These are phyloP conservation scores for Lerema accius DNA, from an alignment of 1,140 invertebrate genomes.

Conservation along the genomic window DNA sequence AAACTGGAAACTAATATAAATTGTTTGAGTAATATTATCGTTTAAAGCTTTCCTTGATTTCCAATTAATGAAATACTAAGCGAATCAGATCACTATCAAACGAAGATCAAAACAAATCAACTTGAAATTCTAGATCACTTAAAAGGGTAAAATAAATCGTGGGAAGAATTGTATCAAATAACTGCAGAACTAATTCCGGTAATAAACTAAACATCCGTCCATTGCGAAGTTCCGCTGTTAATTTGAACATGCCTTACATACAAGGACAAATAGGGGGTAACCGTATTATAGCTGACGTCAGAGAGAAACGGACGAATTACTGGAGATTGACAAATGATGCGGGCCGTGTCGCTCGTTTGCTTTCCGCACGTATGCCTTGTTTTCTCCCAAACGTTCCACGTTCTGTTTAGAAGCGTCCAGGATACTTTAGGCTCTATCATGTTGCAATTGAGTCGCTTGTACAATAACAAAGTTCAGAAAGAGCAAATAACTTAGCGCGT, in stretches of 20 bases:
- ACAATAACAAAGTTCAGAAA: neutral
- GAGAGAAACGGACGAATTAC: constrained; percentile 32
- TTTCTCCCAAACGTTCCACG: neutral
- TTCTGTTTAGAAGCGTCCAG: neutral
- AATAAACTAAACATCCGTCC: constrained; percentile 3
- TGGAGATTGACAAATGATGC: constrained; percentile 44
- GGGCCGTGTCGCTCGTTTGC: constrained; percentile 32
- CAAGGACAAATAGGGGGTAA: constrained; percentile 28
- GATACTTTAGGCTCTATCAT: neutral
- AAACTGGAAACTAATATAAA: too few species aligned
- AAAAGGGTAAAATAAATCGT: neutral
- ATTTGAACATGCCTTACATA: constrained; percentile 33
- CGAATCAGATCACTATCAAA: too few species aligned
- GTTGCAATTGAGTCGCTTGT: neutral
- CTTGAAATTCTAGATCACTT: constrained; percentile 5
- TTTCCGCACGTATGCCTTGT: constrained; percentile 31
- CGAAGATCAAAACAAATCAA: constrained; percentile 3
- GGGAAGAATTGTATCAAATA: constrained; percentile 1
- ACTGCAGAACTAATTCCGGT: neutral
- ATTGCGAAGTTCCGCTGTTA: constrained; percentile 17
- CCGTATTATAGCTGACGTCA: constrained; percentile 33
- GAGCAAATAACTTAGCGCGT: too few species aligned
- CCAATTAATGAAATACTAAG: constrained; percentile 20
- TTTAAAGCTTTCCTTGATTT: neutral
- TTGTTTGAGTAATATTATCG: too few species aligned